Conservation (phyloP, 1,140 invertebrate species). For the Rhizoglyphus robini region DNA sequence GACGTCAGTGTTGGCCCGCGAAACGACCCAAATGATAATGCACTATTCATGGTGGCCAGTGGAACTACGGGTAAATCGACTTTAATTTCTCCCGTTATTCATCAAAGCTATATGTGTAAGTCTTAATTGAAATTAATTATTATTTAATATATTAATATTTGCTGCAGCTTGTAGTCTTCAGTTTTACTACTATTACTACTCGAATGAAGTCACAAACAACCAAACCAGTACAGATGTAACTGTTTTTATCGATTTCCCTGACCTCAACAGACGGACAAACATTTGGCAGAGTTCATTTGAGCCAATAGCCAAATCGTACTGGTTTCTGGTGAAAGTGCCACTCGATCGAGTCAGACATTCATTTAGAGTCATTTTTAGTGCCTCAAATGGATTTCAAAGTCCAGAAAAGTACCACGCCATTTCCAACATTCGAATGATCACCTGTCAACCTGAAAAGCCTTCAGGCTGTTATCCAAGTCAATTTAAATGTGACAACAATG, state of each 20-base stretch:
- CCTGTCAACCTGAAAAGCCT: not conserved
- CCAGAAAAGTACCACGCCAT: not conserved
- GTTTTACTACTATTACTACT: not conserved
- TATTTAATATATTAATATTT: no score
- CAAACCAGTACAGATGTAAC: not conserved
- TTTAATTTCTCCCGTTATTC: not conserved
- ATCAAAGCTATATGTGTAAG: not conserved
- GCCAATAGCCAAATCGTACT: not conserved
- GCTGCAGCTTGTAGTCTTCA: not conserved
- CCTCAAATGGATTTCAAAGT: not conserved
- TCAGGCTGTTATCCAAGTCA: not conserved
- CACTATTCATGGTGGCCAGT: not conserved
- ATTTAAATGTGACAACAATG: constrained; percentile 3
- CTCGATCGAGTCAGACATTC: not conserved
- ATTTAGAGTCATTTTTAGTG: not conserved
- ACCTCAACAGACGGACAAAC: not conserved
- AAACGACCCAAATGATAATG: not conserved
- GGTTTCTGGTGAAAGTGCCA: not conserved
- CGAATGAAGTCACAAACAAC: not conserved
- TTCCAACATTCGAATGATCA: not conserved
- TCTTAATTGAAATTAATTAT: no score
- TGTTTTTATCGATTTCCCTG: not conserved
- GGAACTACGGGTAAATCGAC: not conserved
- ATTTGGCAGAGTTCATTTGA: not conserved
- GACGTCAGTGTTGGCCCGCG: not conserved